These are phyloP conservation scores for Stenchaetothrips biformis DNA, from an alignment of 2,888 invertebrate genomes.

Conservation along the genomic window DNA sequence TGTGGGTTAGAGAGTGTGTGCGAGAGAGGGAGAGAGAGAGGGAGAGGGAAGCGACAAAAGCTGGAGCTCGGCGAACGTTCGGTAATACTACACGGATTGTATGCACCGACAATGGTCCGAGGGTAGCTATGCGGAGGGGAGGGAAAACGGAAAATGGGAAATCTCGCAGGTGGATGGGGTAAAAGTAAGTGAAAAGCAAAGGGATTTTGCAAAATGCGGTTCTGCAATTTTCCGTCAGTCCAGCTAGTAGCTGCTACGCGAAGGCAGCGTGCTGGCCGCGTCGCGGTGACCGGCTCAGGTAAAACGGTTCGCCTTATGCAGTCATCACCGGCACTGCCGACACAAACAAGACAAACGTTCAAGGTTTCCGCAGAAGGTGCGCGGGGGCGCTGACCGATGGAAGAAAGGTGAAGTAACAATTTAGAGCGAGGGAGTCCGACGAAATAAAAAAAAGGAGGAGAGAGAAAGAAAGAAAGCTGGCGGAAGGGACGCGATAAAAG, in stretches of 20 bases:
- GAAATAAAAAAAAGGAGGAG: background rate
- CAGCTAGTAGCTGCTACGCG: background rate
- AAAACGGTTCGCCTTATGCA: background rate
- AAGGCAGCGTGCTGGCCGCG: background rate
- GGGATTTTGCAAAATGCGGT: no score
- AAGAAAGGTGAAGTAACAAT: no score
- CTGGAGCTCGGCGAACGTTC: no score
- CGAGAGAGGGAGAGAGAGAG: background rate
- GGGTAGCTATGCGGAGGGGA: no score
- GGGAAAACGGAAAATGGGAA: no score
- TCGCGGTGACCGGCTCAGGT: background rate
- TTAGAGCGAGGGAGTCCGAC: background rate
- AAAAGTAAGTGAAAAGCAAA: no score
- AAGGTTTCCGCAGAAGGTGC: conserved; percentile 9
- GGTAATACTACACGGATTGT: no score
- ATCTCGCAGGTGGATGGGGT: no score
- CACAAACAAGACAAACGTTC: background rate
- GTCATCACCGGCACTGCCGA: background rate
- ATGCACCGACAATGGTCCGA: no score
- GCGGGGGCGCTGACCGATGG: background rate
- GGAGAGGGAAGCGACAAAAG: background rate
- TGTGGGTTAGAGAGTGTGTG: background rate
- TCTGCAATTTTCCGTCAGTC: background rate
- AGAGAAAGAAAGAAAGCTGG: background rate
- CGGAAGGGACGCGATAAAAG: background rate